Evolutionary conservation across 2,888 invertebrate species (phyloP), one percentile per base, ranked within the genome.

Genomic region (Ferdinandea cuprea): DNA sequence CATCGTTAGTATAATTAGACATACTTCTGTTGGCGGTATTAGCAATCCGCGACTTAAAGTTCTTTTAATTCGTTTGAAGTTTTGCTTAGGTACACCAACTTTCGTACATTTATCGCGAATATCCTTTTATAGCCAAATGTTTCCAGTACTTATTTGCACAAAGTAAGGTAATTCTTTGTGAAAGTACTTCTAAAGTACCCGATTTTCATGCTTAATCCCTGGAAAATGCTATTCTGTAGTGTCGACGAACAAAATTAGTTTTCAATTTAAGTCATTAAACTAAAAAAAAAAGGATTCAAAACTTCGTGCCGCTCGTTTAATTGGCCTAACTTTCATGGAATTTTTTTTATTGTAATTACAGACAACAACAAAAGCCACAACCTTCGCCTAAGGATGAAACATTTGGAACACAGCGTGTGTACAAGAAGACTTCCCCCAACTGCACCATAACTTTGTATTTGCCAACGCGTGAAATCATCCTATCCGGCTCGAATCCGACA

Each of bases 371-470:
- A 28, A 59, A 61, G 17, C 9, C 68, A 0, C 61, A 74, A 30
- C 19, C 44, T 46, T 63, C 58, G 11, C 9, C 35, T 6, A 84
- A 78, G 13, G 90, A 90, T n/a, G 85, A 76, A 21, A 25, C 65
- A 8, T 87, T 89, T 17, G 90, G 90, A 15, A 90, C 90, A 0
- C 90, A 90, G 66, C 88, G 97, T 89, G 96, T 97, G 74, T 97
- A 95, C 92, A 97, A 97, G 90, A 97, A 97, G 89, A 94, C 95
- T 0, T 96, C 96, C 9, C 95, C 96, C 0, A 97, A 97, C 91
- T 95, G 95, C 91, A 96, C 96, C 88, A 91, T 97, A 86, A 96
- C 96, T 0, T 90, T 97, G 79, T 97, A 97, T 89, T 92, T 97
- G 88, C 95, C 95, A 35, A 95, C 95, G 5, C 93, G 97, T 30